Conservation (phyloP, 2,888 invertebrate species). For the Liopterus haemorrhoidalis region DNA sequence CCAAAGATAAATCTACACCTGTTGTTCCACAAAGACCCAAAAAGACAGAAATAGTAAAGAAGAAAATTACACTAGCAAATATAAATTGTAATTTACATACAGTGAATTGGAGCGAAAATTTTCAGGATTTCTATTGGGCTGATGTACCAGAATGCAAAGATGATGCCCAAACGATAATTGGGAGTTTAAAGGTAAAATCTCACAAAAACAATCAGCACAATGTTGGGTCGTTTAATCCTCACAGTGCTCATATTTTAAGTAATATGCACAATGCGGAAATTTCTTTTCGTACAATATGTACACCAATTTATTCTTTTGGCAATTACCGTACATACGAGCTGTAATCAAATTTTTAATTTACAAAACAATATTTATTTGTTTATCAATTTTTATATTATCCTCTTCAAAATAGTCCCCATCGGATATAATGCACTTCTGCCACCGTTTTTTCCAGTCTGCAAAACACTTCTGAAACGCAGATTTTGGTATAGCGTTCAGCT, state of each 20-base stretch:
- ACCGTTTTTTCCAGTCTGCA: too few relatives aligned
- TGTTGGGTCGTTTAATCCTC: constrained; percentile 1
- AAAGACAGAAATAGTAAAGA: constrained; percentile 35
- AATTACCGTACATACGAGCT: too few relatives aligned
- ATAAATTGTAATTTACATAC: constrained; percentile 47
- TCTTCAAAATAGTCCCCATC: too few relatives aligned
- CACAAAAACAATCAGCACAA: too few relatives aligned
- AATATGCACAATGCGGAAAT: constrained; percentile 4
- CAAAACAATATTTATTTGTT: too few relatives aligned
- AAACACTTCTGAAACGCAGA: too few relatives aligned
- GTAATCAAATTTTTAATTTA: too few relatives aligned
- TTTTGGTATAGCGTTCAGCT: too few relatives aligned
- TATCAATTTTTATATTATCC: too few relatives aligned
- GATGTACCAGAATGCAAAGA: constrained; percentile 39
- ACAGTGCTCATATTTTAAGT: too few relatives aligned
- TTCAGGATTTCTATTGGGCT: constrained; percentile 55
- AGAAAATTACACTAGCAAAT: constrained; percentile 45
- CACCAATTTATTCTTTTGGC: too few relatives aligned
- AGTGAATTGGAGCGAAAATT: constrained; percentile 52
- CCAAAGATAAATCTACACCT: constrained; percentile 4
- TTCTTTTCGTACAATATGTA: not conserved
- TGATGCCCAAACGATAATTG: constrained; percentile 40
- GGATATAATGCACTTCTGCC: too few relatives aligned
- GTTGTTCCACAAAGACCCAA: constrained; percentile 25
- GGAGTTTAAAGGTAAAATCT: constrained; percentile 37